phyloP scores from a whole-genome alignment of 1,140 invertebrate species.

The Telenomus remus region DNA sequence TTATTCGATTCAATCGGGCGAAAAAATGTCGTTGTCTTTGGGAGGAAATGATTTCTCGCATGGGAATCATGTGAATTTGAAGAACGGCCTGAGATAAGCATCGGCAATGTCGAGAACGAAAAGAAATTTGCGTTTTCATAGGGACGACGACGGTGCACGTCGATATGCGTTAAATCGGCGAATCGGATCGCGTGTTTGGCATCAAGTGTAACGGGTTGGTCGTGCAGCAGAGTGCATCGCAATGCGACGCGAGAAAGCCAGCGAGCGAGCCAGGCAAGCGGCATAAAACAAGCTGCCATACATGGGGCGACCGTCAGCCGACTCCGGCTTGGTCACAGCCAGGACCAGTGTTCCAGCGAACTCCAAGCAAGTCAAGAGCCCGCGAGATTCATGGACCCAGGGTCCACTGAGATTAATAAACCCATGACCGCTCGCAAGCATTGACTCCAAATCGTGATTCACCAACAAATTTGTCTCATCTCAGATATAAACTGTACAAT shows the following conservation, averaged over 20 bases:
- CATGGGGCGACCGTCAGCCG: constrained; percentile 75
- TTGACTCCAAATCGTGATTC: constrained; percentile 30
- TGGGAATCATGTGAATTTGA: neutral
- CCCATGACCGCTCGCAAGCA: constrained; percentile 32
- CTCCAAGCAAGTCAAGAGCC: constrained; percentile 36
- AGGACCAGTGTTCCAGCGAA: constrained; percentile 64
- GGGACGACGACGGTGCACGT: constrained; percentile 20
- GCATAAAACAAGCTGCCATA: constrained; percentile 76
- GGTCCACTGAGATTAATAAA: constrained; percentile 60
- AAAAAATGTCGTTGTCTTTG: neutral
- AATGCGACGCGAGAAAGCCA: constrained; percentile 63
- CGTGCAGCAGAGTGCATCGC: constrained; percentile 60
- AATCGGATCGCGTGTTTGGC: constrained; percentile 66
- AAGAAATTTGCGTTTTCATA: constrained; percentile 34
- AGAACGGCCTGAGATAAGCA: neutral
- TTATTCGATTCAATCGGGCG: neutral
- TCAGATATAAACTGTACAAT: too few relatives aligned
- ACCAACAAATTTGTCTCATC: constrained; percentile 29
- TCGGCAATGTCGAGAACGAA: constrained; percentile 1
- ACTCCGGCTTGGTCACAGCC: constrained; percentile 68
- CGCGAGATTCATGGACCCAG: constrained; percentile 59
- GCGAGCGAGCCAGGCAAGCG: constrained; percentile 55
- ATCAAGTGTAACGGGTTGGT: constrained; percentile 59
- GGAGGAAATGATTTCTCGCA: neutral
- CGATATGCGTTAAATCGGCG: constrained; percentile 57